These are phyloP conservation scores for Callipepla squamata DNA, from an alignment of 2,113 vertebrate genomes.

Conservation along the genomic window DNA sequence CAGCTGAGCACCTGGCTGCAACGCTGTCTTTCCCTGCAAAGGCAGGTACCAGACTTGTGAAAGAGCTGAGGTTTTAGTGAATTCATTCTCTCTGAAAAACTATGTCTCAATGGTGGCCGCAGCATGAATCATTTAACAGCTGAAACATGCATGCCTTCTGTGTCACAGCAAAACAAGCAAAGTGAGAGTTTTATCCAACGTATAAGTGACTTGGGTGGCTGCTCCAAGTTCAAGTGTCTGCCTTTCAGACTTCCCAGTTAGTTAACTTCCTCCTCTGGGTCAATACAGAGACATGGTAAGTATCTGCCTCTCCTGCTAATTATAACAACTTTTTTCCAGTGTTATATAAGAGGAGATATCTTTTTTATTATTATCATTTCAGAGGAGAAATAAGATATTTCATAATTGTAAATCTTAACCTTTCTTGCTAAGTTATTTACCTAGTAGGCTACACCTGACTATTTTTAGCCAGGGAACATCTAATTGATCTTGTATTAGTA, in stretches of 20 bases:
- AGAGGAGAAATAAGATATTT: background rate
- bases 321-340: background rate
- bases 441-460: background rate
- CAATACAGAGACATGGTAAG: background rate
- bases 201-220: background rate
- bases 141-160: background rate
- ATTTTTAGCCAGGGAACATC: background rate
- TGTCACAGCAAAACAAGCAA: background rate
- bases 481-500: background rate
- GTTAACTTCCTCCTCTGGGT: background rate
- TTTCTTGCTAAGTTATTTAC: background rate
- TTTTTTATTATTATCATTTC: background rate
- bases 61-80: constrained; percentile 5
- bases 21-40: background rate
- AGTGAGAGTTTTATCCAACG: background rate
- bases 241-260: background rate
- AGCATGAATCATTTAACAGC: background rate
- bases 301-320: background rate
- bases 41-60: background rate
- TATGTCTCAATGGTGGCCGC: background rate
- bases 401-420: background rate
- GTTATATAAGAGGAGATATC: background rate
- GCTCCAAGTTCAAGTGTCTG: background rate
- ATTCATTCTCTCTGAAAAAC: background rate
- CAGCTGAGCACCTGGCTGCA: background rate